Evolutionary conservation across 2,797 vertebrate species (phyloP), one percentile per base, ranked within the genome.

Genomic region (Microhierax caerulescens): DNA sequence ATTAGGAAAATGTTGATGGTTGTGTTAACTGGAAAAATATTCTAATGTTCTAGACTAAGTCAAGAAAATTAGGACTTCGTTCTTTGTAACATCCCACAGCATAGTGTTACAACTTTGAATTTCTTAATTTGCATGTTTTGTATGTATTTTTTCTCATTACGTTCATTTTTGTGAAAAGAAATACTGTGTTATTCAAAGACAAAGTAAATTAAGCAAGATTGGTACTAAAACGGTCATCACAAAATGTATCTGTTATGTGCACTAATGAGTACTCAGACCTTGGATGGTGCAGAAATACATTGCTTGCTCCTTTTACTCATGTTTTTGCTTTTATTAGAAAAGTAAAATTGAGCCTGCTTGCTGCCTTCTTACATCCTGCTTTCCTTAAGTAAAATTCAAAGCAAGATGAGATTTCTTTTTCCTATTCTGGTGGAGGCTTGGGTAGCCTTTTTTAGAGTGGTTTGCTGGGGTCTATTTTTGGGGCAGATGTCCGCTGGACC

Each of bases 391-490:
- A 90, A 78, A 89, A 32, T 51, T 89, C 37, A 32, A 54, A 50
- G 48, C 43, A 37, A 90, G 88, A 47, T 43, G 34, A 21, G 37
- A n/a, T 77, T 92, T 75, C 18, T 39, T 82, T 82, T 67, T 80
- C 74, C 77, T 94, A 5, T 85, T 95, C 65, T 95, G 70, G 43
- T 78, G 22, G 63, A 91, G 70, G 48, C 70, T 82, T 30, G 43
- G 37, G 51, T 73, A 80, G 65, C 74, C 65, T 83, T 48, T 93
- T 92, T 93, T 34, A 60, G 73, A 30, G n/a, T 79, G 47, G 45
- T 72, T 94, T 82, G 53, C 77, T 19, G 60, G 98, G 97, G 97
- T 98, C 97, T 97, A 92, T 98, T 99, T 98, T 97, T 11, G 23
- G 97, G 97, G 96, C 47, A 94, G 97, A 95, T 88, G 95, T 96